Evolutionary conservation across 1,140 invertebrate genomes (phyloP), one percentile per base, ranked within the genome.

Genomic region (Tribolium madens): DNA sequence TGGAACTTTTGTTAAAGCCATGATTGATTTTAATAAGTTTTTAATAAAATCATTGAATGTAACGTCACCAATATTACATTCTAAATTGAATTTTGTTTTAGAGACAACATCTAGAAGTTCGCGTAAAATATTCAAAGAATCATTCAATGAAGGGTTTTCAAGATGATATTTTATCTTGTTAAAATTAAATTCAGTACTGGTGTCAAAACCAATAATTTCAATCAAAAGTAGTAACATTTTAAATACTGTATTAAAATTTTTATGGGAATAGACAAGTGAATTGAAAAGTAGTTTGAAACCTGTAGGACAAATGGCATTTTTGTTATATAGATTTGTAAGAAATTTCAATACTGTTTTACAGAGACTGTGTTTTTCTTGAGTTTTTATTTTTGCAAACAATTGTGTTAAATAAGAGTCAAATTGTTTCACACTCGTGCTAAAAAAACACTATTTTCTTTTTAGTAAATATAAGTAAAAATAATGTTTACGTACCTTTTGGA

Each of bases 401-500:
- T 78, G 6, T 21, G 78, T 75, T 4, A 84, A 70, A 47, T 78
- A 83, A 6, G 14, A 76, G 46, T 69, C 42, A 64, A 81, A 81
- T 18, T 73, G 31, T 10, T 76, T 73, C 50, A 46, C 33, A 48
- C 81, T 81, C n/a, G 72, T 69, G 31, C 78, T 15, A 46, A 84
- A 81, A 21, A 83, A 70, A 47, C 73, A 76, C 81, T 82, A 74
- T 33, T 64, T 12, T 64, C 14, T 64, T 31, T 0, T 64, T 64
- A 64, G 0, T 64, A 33, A 64, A 12, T 14, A 36, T n/a, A 33
- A 14, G 10, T 21, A 12, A n/a, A 17, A 12, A 17, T 13, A 2
- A 42, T 33, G n/a, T 26, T 14, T 31, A 82, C 79, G 73, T 80
- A 84, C 84, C 57, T 79, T 82, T 73, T 83, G 76, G 3, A 83